Percentiles rank a stretch among this genome's conserved stretches.
Evolutionary conservation across 2,113 vertebrate species (phyloP).

Genomic region (Myiozetetes cayanensis): DNA sequence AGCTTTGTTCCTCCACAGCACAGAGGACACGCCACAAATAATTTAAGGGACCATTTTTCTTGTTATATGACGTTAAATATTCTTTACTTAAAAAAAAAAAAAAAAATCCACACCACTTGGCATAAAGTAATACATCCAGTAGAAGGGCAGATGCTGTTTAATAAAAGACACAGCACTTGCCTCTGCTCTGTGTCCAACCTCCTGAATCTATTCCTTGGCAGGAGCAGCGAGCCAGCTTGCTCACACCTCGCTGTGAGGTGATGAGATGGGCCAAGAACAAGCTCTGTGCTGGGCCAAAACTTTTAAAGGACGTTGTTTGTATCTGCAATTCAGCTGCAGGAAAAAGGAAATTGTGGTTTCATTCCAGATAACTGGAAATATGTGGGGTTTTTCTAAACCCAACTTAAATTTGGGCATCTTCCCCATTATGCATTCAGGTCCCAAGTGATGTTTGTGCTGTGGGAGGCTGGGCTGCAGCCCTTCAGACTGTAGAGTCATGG

Average conservation of each 20-base stretch:
- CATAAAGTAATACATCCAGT: slow-evolving; percentile 43
- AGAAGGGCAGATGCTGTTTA: slow-evolving; percentile 63
- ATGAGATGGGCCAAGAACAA: not conserved
- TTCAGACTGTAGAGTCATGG: not conserved
- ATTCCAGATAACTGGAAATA: not conserved
- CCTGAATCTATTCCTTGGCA: not conserved
- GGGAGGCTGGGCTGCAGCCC: not conserved
- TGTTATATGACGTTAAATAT: slow-evolving; percentile 55
- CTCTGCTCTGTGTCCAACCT: slow-evolving; percentile 14
- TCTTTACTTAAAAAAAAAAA: slow-evolving; percentile 46
- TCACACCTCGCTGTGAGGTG: not conserved
- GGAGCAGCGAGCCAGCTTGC: not conserved
- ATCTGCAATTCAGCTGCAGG: not conserved
- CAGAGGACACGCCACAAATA: slow-evolving; percentile 67
- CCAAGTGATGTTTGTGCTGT: not conserved
- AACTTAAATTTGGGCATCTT: not conserved
- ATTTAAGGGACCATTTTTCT: slow-evolving; percentile 68
- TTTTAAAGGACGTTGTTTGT: not conserved
- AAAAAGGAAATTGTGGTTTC: not conserved
- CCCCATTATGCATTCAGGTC: rapidly evolving
- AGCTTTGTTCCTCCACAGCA: slow-evolving; percentile 45
- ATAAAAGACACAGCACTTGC: slow-evolving; percentile 15
- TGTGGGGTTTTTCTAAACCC: rapidly evolving
- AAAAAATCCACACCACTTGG: slow-evolving; percentile 35
- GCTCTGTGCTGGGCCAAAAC: not conserved